Percentiles rank a stretch among this genome's conserved stretches.
These are phyloP conservation scores for Ctenicera cuprea DNA, from an alignment of 2,888 invertebrate genomes.

Conservation along the genomic window DNA sequence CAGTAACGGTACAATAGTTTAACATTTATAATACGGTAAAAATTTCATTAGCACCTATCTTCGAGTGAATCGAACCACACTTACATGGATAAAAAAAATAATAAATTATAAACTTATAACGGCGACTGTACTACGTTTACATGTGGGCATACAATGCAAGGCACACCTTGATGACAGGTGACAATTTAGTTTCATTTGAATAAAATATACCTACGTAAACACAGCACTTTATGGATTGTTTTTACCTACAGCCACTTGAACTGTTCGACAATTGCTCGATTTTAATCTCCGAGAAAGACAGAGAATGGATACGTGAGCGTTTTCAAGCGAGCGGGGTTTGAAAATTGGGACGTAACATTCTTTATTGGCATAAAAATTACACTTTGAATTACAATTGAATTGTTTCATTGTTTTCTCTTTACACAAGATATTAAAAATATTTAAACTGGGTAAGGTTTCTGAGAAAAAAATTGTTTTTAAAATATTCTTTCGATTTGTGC, in stretches of 20 bases:
- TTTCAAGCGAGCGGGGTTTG: constrained; percentile 8
- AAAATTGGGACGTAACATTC: constrained; percentile 46
- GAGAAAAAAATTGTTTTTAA: neutral
- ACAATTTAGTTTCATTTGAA: constrained; percentile 59
- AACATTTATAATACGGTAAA: constrained; percentile 45
- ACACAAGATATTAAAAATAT: constrained; percentile 12
- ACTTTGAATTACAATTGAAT: constrained; percentile 46
- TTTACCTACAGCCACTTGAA: constrained; percentile 13
- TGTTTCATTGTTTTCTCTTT: constrained; percentile 47
- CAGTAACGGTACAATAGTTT: constrained; percentile 43
- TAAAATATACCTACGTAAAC: constrained; percentile 56
- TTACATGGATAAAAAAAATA: constrained; percentile 29
- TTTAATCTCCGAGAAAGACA: constrained; percentile 29
- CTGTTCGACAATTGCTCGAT: constrained; percentile 24
- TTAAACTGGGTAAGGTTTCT: neutral
- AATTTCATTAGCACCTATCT: constrained; percentile 50
- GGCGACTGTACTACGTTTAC: constrained; percentile 48
- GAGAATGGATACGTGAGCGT: constrained; percentile 18
- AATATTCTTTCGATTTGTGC: neutral
- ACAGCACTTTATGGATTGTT: constrained; percentile 20
- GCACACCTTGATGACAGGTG: constrained; percentile 62
- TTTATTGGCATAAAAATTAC: constrained; percentile 45
- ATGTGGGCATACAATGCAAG: constrained; percentile 61
- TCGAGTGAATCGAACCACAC: constrained; percentile 38
- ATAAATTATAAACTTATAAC: constrained; percentile 49